Evolutionary conservation across 1,140 invertebrate species (phyloP).

Genomic region (Ruditapes philippinarum): DNA sequence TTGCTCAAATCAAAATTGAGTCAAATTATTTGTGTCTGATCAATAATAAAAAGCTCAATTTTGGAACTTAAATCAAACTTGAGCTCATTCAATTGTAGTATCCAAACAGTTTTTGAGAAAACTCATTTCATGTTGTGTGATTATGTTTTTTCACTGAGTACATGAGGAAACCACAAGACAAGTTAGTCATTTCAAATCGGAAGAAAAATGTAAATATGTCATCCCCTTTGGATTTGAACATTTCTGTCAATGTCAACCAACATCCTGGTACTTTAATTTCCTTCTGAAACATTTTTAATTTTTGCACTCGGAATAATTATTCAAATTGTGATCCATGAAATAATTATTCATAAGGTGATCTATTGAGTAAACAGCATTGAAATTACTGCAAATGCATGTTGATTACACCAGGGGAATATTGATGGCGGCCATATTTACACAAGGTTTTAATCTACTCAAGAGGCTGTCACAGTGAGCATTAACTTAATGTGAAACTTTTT

Average conservation of each 20-base stretch:
- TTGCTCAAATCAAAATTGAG: no score
- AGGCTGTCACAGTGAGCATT: conserved; percentile 1
- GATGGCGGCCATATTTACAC: conserved; percentile 7
- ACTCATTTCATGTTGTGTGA: no score
- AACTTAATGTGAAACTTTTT: neutral
- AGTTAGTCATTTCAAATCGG: no score
- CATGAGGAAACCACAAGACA: no score
- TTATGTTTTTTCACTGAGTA: no score
- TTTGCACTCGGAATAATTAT: neutral
- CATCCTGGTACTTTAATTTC: neutral
- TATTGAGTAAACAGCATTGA: neutral
- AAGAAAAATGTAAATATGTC: no score
- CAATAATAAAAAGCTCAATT: no score
- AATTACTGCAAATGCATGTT: conserved; percentile 3
- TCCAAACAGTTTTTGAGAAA: no score
- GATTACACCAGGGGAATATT: neutral
- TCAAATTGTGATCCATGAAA: neutral
- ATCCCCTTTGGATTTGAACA: no score
- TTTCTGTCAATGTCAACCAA: neutral
- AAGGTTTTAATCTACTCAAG: neutral
- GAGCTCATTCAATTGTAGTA: no score
- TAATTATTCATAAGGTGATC: neutral
- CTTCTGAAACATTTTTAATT: neutral
- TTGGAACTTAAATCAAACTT: no score
- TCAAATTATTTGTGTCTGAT: no score